phyloP scores from a whole-genome alignment of 2,797 vertebrate species.

The Hypotaenidia philippensis region DNA sequence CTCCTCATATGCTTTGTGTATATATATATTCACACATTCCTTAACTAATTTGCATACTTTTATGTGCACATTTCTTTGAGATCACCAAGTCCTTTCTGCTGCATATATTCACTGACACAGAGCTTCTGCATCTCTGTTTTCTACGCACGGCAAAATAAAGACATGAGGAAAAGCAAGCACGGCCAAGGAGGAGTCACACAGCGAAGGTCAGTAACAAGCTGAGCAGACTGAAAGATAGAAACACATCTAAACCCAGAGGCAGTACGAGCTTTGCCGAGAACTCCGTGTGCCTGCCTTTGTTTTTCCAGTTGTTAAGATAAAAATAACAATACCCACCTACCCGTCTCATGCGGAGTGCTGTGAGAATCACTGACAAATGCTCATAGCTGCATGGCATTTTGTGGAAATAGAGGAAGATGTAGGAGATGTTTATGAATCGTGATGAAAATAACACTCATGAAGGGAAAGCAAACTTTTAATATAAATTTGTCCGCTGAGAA shows the following conservation, averaged over 20 bases:
- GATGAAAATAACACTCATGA: not conserved
- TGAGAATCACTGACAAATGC: constrained; percentile 6
- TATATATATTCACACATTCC: not conserved
- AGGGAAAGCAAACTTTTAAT: constrained; percentile 19
- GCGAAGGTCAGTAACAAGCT: not conserved
- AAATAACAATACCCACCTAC: not conserved
- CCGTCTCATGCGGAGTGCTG: not conserved
- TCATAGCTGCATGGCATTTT: not conserved
- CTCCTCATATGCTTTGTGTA: not conserved
- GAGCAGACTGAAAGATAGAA: not conserved
- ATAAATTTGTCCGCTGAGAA: not conserved
- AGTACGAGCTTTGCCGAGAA: not conserved
- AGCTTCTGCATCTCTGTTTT: not conserved
- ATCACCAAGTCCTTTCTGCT: not conserved
- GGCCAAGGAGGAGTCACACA: not conserved
- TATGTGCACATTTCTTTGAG: not conserved
- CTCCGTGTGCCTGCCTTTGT: not conserved
- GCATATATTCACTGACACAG: not conserved
- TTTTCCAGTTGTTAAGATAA: not conserved
- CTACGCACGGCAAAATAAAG: not conserved
- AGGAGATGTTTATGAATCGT: not conserved
- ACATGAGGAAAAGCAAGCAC: not conserved
- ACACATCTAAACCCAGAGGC: not conserved
- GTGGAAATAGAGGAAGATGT: constrained; percentile 17
- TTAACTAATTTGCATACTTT: not conserved